Evolutionary conservation across 2,113 vertebrate species (phyloP).

Genomic region (Planiliza haematocheilus): DNA sequence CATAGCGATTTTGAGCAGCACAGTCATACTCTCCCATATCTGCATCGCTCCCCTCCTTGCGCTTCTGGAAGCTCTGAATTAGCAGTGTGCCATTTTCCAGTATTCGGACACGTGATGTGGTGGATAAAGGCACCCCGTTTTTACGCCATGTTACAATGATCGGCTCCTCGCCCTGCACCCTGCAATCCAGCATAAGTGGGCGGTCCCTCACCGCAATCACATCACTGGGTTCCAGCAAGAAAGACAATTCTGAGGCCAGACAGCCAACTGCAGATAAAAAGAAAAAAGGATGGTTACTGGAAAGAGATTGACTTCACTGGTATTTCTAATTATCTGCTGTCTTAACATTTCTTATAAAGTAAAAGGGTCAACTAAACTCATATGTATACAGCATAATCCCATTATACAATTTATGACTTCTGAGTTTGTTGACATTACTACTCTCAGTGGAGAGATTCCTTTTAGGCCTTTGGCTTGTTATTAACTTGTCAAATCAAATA

Average conservation of each 20-base stretch:
- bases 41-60: slow-evolving; percentile 48
- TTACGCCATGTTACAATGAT: slow-evolving; percentile 79
- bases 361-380: too few species aligned
- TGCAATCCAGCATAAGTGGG: slow-evolving; percentile 80
- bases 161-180: slow-evolving; percentile 79
- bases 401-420: too few species aligned
- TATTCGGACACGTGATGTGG: slow-evolving; percentile 51
- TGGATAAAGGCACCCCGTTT: slow-evolving; percentile 71
- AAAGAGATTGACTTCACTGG: too few species aligned
- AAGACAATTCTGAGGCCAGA: slow-evolving; percentile 80
- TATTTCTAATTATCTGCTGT: too few species aligned
- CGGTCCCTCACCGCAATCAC: slow-evolving; percentile 79
- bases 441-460: too few species aligned
- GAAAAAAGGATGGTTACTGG: background rate
- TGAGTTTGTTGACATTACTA: too few species aligned
- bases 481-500: too few species aligned
- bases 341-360: too few species aligned
- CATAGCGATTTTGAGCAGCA: slow-evolving; percentile 77
- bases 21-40: slow-evolving; percentile 82
- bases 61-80: slow-evolving; percentile 76
- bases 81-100: slow-evolving; percentile 80
- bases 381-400: too few species aligned
- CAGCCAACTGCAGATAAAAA: slow-evolving; percentile 44
- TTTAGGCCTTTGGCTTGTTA: too few species aligned
- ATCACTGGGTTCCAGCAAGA: slow-evolving; percentile 80